Base-by-base conservation (phyloP, 2,888 invertebrate genomes). In the Chymomyza amoena region DNA sequence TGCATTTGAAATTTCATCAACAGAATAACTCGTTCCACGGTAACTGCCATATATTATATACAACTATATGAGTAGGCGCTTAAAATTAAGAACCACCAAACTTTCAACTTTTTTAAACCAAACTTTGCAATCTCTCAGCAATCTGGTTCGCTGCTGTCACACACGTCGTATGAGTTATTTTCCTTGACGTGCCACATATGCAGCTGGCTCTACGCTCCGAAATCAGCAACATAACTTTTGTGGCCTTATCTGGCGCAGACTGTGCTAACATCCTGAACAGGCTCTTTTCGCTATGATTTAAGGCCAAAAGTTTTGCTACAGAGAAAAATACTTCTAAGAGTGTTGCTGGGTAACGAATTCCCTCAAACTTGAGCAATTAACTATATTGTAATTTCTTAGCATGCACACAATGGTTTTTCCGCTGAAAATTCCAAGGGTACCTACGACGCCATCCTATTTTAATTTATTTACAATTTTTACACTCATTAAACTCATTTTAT, bases 391-490 rank as follows among this genome's bases (percentile, higher is more conserved):
- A 81, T 81, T 77, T 28, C 3, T 28, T 28, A 28, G 79, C 71
- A 61, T 64, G 56, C 69, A 28, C 28, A 28, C n/a, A n/a, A n/a
- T n/a, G n/a, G n/a, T n/a, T 66, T 32, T 9, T 6, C 45, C 62
- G 57, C 64, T 56, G 52, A 36, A n/a, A 6, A n/a, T 61, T 9
- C 18, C 51, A n/a, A 52, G 57, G 57, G 51, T 16, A 25, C 18
- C 66, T 61, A 32, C 52, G 5, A 52, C 66, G 68, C 39, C 45
- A 61, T 56, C 63, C 74, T n/a, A n/a, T n/a, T n/a, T n/a, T 80
- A 81, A 80, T 80, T 79, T 81, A 80, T 81, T 80, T 81, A 80
- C 69, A 76, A 77, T 75, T 81, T 76, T 75, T 79, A 77, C 77
- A 75, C 80, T 80, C 74, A 75, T 39, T n/a, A n/a, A n/a, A n/a